Conservation (phyloP, 2,113 vertebrate genomes). For the Phylloscopus whistleri region DNA sequence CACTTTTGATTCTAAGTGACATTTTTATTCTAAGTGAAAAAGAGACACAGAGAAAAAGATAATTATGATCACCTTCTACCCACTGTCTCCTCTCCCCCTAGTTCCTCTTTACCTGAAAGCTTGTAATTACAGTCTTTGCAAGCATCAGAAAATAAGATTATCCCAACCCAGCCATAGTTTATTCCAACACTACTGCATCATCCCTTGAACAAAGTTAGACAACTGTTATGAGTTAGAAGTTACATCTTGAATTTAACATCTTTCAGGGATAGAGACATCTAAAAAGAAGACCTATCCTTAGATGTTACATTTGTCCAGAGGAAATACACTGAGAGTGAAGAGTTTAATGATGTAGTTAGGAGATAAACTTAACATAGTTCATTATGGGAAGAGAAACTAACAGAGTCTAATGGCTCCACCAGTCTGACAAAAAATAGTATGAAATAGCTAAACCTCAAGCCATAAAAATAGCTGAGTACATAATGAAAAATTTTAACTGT, state of each 20-base stretch:
- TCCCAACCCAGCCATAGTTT: not conserved
- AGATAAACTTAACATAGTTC: fast-evolving
- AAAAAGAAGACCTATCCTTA: not conserved
- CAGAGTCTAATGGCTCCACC: not conserved
- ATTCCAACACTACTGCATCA: not conserved
- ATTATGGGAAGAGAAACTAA: not conserved
- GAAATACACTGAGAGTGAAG: not conserved
- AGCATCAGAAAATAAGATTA: not conserved
- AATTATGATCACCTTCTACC: not conserved
- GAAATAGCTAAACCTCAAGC: not conserved
- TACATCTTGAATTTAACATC: not conserved
- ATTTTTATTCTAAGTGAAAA: not conserved
- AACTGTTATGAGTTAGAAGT: fast-evolving
- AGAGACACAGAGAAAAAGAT: not conserved
- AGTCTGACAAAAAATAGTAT: not conserved
- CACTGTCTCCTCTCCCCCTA: not conserved
- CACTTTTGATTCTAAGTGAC: not conserved
- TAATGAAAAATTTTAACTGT: fast-evolving
- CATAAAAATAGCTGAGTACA: not conserved
- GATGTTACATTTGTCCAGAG: not conserved
- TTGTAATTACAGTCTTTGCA: not conserved
- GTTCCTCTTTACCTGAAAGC: not conserved
- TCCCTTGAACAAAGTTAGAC: not conserved
- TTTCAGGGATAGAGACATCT: not conserved
- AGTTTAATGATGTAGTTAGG: not conserved